Evolutionary conservation across 2,113 vertebrate genomes (phyloP), one percentile per base, ranked within the genome.

Genomic region (Hystrix brachyura): DNA sequence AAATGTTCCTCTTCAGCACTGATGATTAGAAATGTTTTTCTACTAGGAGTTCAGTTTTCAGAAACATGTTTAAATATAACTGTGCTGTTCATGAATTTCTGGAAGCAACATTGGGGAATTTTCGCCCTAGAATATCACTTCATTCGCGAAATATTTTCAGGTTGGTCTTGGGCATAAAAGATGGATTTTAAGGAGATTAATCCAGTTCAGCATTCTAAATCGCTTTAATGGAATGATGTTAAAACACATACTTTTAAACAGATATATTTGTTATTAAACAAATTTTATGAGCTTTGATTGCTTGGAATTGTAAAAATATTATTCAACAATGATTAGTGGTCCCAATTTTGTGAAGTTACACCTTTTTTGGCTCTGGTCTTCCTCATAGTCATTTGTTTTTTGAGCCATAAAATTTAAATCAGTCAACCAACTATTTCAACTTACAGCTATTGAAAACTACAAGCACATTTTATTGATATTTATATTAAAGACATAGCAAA

Each of bases 21-120:
- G 59, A 65, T 93, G 59, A 97, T 81, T 85, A 91, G 71, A 76
- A 95, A 94, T 93, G 7, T 76, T 96, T 96, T 94, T 84, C 51
- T 76, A 76, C 8, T 64, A 59, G 15, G 21, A 11, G 6, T 74
- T 84, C 17, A 3, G 23, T 69, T 95, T 92, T 87, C 34, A 88
- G 84, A 71, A 93, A 89, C 43, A 46, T 64, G 60, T 80, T 74
- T 53, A 67, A 85, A 23, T 92, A 46, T 80, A 72, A 78, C 13
- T 43, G 43, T 51, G 34, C 34, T 74, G 78, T 53, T 87, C 43
- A 78, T 89, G 46, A 74, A 85, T 81, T 76, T 95, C 87, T 76
- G 51, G 80, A 84, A 84, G 34, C 12, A 59, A 10, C 46, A 57
- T 34, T 78, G 83, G 87, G 46, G 27, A 85, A 74, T 88, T 83